These are phyloP conservation scores for Rhopalosiphum maidis DNA, from an alignment of 1,140 invertebrate genomes.

Conservation along the genomic window DNA sequence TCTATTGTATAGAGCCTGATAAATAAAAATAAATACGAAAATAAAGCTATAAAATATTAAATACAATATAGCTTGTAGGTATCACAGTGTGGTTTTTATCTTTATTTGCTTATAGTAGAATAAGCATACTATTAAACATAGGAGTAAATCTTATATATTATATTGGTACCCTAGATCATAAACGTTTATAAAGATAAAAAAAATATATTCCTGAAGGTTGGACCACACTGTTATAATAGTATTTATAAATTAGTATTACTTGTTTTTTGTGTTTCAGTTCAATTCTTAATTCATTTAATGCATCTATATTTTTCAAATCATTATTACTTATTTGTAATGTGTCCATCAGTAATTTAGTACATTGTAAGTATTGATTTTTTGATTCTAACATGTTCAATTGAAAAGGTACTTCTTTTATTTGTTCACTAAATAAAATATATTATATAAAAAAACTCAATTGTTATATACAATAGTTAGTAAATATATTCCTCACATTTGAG, in stretches of 20 bases:
- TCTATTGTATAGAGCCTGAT: slow-evolving; percentile 72
- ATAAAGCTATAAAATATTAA: background rate
- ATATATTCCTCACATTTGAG: slow-evolving; percentile 58
- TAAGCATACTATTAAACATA: background rate
- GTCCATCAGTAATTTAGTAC: slow-evolving; percentile 80
- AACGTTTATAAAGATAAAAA: background rate
- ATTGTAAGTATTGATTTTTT: slow-evolving; percentile 84
- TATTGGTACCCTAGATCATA: background rate
- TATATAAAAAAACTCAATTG: background rate
- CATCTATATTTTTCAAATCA: slow-evolving; percentile 79
- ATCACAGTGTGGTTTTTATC: background rate
- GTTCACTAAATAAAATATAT: slow-evolving; percentile 70
- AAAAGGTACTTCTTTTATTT: slow-evolving; percentile 79
- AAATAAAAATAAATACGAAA: slow-evolving; percentile 59
- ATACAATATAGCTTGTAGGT: background rate
- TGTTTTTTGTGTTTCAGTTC: slow-evolving; percentile 78
- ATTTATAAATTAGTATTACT: slow-evolving; percentile 61
- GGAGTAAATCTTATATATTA: background rate
- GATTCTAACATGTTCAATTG: slow-evolving; percentile 74
- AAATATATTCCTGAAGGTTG: background rate
- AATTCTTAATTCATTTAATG: slow-evolving; percentile 76
- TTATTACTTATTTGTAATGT: slow-evolving; percentile 74
- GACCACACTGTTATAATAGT: background rate
- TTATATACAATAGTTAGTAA: background rate
- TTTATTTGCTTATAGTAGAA: background rate